phyloP scores from a whole-genome alignment of 2,888 invertebrate genomes.

The Meandrusa payeni region DNA sequence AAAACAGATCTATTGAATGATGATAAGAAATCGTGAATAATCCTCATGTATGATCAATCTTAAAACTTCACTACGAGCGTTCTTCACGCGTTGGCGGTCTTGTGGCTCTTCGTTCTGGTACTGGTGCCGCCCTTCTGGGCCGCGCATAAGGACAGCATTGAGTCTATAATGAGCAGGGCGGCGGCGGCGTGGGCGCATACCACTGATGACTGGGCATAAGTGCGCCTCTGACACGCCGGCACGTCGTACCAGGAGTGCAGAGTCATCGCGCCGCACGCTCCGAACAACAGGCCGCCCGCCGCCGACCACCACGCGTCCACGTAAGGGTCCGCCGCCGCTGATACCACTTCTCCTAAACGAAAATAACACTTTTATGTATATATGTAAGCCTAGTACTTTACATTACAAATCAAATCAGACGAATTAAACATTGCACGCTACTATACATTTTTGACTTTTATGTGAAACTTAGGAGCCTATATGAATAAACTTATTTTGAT shows the following conservation, averaged over 20 bases:
- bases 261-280: slow-evolving; percentile 54
- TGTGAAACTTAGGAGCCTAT: no score
- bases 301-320: slow-evolving; percentile 72
- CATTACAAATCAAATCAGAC: no score
- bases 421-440: no score
- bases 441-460: no score
- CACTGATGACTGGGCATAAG: slow-evolving; percentile 48
- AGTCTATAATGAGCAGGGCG: slow-evolving; percentile 52
- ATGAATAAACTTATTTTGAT: no score
- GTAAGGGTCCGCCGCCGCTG: slow-evolving; percentile 65
- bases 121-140: slow-evolving; percentile 51
- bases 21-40: no score
- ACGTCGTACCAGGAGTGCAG: slow-evolving; percentile 56
- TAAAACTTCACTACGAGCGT: no score
- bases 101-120: slow-evolving; percentile 43
- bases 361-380: background rate
- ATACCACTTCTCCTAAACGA: slow-evolving; percentile 59
- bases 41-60: no score
- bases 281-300: slow-evolving; percentile 54
- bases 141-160: slow-evolving; percentile 56
- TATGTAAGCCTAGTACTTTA: slow-evolving; percentile 3
- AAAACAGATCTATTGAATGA: no score
- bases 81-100: slow-evolving; percentile 33
- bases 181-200: slow-evolving; percentile 56
- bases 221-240: slow-evolving; percentile 43